These are phyloP conservation scores for Sesamia nonagrioides DNA, from an alignment of 1,140 invertebrate species.

Conservation along the genomic window DNA sequence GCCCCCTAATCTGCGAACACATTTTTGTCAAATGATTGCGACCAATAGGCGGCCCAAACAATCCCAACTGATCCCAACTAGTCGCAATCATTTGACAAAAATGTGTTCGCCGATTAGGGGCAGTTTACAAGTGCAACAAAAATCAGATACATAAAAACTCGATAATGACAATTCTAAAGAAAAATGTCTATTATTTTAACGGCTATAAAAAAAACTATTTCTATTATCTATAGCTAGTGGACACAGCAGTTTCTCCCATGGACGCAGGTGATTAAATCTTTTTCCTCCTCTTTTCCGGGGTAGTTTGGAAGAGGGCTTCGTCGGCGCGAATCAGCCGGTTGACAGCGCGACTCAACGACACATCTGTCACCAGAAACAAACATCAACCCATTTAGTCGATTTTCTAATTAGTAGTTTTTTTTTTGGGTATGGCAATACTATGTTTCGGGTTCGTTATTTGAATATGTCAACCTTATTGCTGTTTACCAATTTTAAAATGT, in stretches of 20 bases:
- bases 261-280: conserved; percentile 76
- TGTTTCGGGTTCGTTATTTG: background rate
- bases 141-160: no score
- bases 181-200: background rate
- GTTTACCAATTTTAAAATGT: no score
- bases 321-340: conserved; percentile 82
- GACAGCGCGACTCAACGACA: conserved; percentile 82
- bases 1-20: no score
- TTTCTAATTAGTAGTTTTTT: background rate
- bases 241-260: conserved; percentile 1
- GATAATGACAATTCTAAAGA: no score
- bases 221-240: conserved; percentile 10
- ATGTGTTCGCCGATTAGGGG: no score
- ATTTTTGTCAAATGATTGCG: no score
- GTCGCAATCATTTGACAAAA: no score
- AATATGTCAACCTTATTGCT: no score
- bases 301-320: conserved; percentile 77
- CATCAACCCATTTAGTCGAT: conserved; percentile 38
- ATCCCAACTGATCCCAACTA: no score
- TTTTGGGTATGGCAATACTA: conserved; percentile 33
- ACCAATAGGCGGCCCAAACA: no score
- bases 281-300: conserved; percentile 83
- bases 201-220: background rate
- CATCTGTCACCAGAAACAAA: conserved; percentile 77
- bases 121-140: no score